These are phyloP conservation scores for Pagetopsis macropterus DNA, from an alignment of 2,797 vertebrate species.

Conservation along the genomic window DNA sequence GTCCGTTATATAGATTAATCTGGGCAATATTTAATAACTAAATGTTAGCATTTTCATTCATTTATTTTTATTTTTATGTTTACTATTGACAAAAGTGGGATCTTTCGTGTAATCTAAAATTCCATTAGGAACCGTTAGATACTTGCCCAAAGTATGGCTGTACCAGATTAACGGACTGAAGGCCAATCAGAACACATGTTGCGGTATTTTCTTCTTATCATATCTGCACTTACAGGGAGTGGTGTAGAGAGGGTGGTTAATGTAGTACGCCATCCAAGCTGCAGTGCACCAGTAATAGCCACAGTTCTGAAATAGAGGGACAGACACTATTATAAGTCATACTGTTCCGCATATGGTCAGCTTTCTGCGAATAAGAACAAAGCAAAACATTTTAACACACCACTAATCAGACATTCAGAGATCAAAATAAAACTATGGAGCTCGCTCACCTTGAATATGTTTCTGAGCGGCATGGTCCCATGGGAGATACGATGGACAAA, in stretches of 20 bases:
- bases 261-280: slow-evolving; percentile 98
- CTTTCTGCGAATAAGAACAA: slow-evolving; percentile 3
- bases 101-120: no score
- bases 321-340: slow-evolving; percentile 52
- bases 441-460: slow-evolving; percentile 90
- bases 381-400: background rate
- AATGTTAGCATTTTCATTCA: no score
- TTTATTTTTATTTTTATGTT: no score
- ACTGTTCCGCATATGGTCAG: slow-evolving; percentile 11
- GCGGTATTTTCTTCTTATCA: no score
- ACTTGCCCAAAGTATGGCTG: no score
- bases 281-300: slow-evolving; percentile 95
- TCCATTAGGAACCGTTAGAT: no score
- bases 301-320: slow-evolving; percentile 88
- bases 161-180: no score
- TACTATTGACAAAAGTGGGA: no score
- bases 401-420: slow-evolving; percentile 4
- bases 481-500: slow-evolving; percentile 94
- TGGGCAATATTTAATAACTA: no score
- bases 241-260: slow-evolving; percentile 96
- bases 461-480: slow-evolving; percentile 92
- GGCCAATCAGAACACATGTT: no score
- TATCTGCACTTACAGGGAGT: slow-evolving; percentile 87
- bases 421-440: background rate
- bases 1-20: no score